phyloP scores from a whole-genome alignment of 2,113 vertebrate genomes.

The Pygoscelis antarcticus region DNA sequence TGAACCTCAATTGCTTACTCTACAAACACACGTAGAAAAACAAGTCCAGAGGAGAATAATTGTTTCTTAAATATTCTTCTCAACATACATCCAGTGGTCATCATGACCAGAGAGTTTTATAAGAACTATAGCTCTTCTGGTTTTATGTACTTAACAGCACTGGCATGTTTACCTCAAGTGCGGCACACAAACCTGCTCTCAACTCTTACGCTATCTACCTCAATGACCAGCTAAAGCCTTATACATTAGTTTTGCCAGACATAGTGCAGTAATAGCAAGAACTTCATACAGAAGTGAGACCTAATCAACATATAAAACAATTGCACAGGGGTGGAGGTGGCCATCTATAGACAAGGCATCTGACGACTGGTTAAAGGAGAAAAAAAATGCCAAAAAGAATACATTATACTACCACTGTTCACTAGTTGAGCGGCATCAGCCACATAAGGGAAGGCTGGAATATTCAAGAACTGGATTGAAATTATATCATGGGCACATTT shows the following conservation, averaged over 20 bases:
- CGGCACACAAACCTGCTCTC: neutral
- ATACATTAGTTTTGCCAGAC: neutral
- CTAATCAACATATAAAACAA: neutral
- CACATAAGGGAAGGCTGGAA: neutral
- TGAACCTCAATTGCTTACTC: neutral
- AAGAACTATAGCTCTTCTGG: neutral
- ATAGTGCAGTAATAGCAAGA: neutral
- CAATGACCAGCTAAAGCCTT: neutral
- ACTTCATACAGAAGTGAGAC: neutral
- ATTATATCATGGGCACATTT: constrained; percentile 25
- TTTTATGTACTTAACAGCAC: neutral
- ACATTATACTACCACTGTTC: neutral
- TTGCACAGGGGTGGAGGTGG: neutral
- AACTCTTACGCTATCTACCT: fast-evolving
- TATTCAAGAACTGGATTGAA: neutral
- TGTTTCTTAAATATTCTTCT: neutral
- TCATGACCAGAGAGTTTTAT: neutral
- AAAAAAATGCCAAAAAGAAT: neutral
- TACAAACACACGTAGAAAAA: neutral
- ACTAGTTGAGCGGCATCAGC: neutral
- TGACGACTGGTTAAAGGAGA: neutral
- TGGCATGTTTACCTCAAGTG: neutral
- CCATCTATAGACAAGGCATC: neutral
- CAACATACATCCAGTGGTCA: neutral
- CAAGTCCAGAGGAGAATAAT: neutral